Evolutionary conservation across 2,797 vertebrate species (phyloP), one percentile per base, ranked within the genome.

Genomic region (Spea hammondii): DNA sequence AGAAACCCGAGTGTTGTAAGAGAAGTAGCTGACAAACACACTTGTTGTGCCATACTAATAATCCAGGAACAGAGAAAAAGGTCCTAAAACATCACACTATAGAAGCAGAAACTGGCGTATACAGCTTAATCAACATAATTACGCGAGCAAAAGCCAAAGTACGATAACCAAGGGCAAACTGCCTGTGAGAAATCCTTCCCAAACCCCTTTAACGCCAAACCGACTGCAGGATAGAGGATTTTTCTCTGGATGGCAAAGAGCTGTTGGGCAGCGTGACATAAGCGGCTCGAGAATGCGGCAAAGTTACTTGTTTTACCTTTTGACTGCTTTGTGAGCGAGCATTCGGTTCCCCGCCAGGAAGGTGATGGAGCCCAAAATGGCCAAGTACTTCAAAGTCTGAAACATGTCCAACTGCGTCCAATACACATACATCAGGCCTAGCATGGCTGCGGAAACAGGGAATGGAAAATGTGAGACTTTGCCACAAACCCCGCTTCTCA

Each of bases 361-460:
- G 0, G 98, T 99, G 77, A 99, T 83, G 4, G 92, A 93, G 14
- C 98, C 97, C 44, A 99, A 89, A 87, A 99, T 92, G 69, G 97
- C 96, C 90, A 99, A 90, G 88, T 99, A 99, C 89, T 99, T 97
- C 81, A 99, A 89, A 13, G 97, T 99, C 91, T 99, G 97, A 92
- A 99, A 99, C 98, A 99, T 99, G 93, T 99, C 93, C 83, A 99
- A 94, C 72, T 98, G 96, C 85, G 97, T 99, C 98, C 98, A 99
- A 89, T 99, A 99, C 78, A 99, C 88, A 10, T 99, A 99, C 97
- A 99, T 98, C 82, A 99, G 94, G 62, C 95, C 96, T 87, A 99
- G 87, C 94, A 96, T 92, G 13, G 96, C 98, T 99, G 87, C 47
- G 87, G 53, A 32, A 0, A 69, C 4, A 64, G 12, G 5, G 12